Conservation (phyloP, 2,888 invertebrate species). For the Campopleginae sp. region DNA sequence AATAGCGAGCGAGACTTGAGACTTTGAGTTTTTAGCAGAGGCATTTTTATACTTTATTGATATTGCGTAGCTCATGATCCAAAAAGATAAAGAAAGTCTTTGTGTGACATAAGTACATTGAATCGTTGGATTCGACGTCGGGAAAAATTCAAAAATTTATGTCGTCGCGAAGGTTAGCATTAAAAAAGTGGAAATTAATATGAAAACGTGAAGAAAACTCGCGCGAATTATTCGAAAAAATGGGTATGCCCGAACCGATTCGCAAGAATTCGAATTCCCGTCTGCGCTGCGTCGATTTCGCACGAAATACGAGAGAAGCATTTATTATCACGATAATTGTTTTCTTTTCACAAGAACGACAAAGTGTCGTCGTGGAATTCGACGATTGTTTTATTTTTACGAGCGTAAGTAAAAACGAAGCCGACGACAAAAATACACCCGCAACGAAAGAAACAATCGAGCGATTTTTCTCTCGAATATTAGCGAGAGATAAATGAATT, state of each 20-base stretch:
- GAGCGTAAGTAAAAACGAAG: constrained; percentile 22
- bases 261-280: constrained; percentile 18
- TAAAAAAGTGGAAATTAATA: not conserved
- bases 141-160: not conserved
- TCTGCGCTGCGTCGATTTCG: constrained; percentile 33
- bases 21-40: constrained; percentile 20
- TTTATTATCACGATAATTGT: constrained; percentile 42
- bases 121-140: not conserved
- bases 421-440: not conserved
- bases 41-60: constrained; percentile 21
- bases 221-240: not conserved
- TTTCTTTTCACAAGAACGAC: constrained; percentile 30
- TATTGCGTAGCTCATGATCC: constrained; percentile 23
- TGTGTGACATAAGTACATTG: not conserved
- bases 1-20: constrained; percentile 37
- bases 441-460: not conserved
- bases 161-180: not conserved
- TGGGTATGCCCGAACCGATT: constrained; percentile 29
- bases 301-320: constrained; percentile 15
- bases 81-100: constrained; percentile 18
- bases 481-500: not conserved
- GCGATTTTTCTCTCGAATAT: not conserved
- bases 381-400: constrained; percentile 43
- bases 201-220: not conserved
- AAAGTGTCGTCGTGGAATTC: constrained; percentile 56